Percentiles rank a stretch among this genome's conserved stretches.
Conservation (phyloP, 2,113 vertebrate species). For the Morphnarchus princeps region DNA sequence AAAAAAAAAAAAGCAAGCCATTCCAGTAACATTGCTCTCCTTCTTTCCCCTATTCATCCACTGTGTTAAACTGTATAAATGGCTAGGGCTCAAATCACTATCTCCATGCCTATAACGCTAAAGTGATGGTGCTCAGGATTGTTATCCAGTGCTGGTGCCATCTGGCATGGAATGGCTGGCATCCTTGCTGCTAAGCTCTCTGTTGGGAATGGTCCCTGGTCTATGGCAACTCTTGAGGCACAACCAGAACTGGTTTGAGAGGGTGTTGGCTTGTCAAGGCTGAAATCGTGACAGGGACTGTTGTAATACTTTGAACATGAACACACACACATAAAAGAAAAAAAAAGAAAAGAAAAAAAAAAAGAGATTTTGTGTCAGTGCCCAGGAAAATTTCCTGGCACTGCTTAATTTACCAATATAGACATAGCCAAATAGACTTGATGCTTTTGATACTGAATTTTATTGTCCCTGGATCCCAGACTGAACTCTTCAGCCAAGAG, state of each 20-base stretch:
- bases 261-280: background rate
- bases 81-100: background rate
- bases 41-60: background rate
- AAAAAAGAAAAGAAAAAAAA: fast-evolving
- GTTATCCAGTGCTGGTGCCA: background rate
- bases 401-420: background rate
- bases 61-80: background rate
- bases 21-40: background rate
- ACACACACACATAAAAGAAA: background rate
- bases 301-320: background rate
- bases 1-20: background rate
- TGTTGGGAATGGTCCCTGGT: background rate
- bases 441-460: background rate
- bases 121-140: background rate
- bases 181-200: background rate
- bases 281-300: background rate
- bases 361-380: too few relatives aligned
- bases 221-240: background rate
- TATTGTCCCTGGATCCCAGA: background rate
- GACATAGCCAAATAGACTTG: background rate
- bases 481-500: background rate
- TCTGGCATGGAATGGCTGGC: background rate
- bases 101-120: background rate
- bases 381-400: background rate
- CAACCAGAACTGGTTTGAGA: background rate